Evolutionary conservation across 2,113 vertebrate species (phyloP), one percentile per base, ranked within the genome.

Genomic region (Echinops telfairi): DNA sequence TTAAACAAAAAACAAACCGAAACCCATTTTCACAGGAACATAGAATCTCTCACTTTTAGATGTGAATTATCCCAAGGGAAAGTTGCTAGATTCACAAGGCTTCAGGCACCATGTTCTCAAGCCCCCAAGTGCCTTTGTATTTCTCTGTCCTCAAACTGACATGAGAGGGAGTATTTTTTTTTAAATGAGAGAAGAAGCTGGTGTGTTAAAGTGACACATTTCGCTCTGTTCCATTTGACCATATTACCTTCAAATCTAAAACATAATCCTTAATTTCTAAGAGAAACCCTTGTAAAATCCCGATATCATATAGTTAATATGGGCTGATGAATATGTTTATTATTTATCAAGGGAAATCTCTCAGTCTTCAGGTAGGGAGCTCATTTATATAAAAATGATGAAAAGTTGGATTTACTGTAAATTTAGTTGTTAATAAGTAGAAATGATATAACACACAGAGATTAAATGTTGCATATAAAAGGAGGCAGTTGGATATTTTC

Each of bases 21-120:
- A 93, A 60, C 23, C 36, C 31, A 84, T 84, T 96, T 95, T 96
- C 88, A 90, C 66, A 86, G 92, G 71, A 93, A 93, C 12, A 68
- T 31, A 47, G 88, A 86, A 86, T 47, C 33, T 95, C 64, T 95
- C 76, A 92, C 83, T 95, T 94, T 88, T 58, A 94, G 78, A 89
- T 82, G 68, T 89, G 90, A 97, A 91, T 92, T 79, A 87, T 93
- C 84, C 81, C 88, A 75, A 87, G 86, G 82, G 62, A 89, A 87
- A 85, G 84, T 87, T 80, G 29, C 29, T 92, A 68, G 58, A 73
- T 66, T 89, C 83, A 68, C 62, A 27, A 0, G 4, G 71, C 36
- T 92, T 95, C 86, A 89, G 88, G 47, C 70, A 75, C 58, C 38
- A 71, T 87, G 71, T 87, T 94, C 68, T 89, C 68, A 80, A 40